A percentile compares a stretch with the other conserved stretches of the same genome.
Conservation (phyloP, 2,888 invertebrate species). For the Alviniconcha strummeri region DNA sequence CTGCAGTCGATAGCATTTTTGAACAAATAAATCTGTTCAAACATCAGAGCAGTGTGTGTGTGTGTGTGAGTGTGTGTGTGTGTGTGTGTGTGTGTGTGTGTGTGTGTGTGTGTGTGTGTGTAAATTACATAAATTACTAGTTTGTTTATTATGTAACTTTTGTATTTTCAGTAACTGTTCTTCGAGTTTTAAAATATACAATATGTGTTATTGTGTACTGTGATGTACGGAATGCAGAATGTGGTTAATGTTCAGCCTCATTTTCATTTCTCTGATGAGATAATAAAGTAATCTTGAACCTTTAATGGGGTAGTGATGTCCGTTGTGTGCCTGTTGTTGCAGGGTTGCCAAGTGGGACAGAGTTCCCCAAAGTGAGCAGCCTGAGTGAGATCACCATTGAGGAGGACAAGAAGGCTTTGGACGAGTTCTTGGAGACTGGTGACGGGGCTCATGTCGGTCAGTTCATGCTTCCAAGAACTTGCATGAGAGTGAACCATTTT, state of each 20-base stretch:
- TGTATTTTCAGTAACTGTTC: too few species aligned
- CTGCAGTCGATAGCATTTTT: too few species aligned
- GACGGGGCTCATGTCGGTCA: background rate
- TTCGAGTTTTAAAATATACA: too few species aligned
- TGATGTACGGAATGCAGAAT: background rate
- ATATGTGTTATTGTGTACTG: too few species aligned
- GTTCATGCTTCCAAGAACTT: too few species aligned
- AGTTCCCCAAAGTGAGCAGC: conserved; percentile 43
- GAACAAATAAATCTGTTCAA: too few species aligned
- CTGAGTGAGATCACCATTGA: conserved; percentile 60
- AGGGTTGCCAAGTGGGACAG: conserved; percentile 27
- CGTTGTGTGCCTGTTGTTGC: background rate
- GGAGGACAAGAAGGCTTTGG: conserved; percentile 53
- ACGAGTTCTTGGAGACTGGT: conserved; percentile 51
- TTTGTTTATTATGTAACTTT: background rate
- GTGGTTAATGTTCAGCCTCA: background rate
- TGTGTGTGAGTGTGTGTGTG: background rate
- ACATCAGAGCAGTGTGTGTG: background rate
- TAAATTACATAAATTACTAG: background rate
- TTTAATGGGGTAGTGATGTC: background rate
- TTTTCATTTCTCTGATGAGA: background rate
- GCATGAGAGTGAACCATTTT: too few species aligned
- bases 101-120: background rate
- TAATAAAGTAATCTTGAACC: background rate
- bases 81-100: background rate